phyloP scores from a whole-genome alignment of 1,140 invertebrate species.

The Archegozetes longisetosus region DNA sequence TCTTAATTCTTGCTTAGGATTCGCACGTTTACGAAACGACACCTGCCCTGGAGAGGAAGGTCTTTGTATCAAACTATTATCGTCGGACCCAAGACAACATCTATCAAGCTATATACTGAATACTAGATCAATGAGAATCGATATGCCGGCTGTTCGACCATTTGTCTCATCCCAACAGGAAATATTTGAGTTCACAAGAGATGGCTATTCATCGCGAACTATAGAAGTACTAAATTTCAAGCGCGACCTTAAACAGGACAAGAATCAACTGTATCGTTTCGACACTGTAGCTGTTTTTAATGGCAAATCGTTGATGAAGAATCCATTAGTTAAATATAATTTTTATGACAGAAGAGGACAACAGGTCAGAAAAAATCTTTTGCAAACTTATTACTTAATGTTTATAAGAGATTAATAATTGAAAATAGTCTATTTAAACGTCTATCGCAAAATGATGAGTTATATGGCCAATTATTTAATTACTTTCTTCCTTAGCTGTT shows the following conservation, averaged over 20 bases:
- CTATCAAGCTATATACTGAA: constrained; percentile 2
- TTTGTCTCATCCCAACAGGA: constrained; percentile 3
- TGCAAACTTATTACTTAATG: too few species aligned
- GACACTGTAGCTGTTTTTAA: constrained; percentile 4
- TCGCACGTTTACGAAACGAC: constrained; percentile 8
- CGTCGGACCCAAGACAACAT: not conserved
- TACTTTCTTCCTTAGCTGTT: too few species aligned
- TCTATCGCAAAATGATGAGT: too few species aligned
- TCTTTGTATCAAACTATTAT: constrained; percentile 5
- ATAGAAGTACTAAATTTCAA: constrained; percentile 10
- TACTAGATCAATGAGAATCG: constrained; percentile 11
- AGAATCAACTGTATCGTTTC: constrained; percentile 4
- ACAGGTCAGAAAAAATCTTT: too few species aligned
- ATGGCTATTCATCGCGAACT: constrained; percentile 5
- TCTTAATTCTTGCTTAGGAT: not conserved
- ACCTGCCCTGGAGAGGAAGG: constrained; percentile 8
- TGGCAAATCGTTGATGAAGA: constrained; percentile 1
- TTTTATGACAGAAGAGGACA: constrained; percentile 8
- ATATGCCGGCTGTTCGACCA: not conserved
- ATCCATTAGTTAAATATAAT: constrained; percentile 6
- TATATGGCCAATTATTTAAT: too few species aligned
- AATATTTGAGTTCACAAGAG: not conserved
- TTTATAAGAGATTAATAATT: too few species aligned
- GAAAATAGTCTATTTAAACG: too few species aligned
- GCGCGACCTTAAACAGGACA: constrained; percentile 5